These are phyloP conservation scores for Catharus fuscescens DNA, from an alignment of 2,113 vertebrate species.

Conservation along the genomic window DNA sequence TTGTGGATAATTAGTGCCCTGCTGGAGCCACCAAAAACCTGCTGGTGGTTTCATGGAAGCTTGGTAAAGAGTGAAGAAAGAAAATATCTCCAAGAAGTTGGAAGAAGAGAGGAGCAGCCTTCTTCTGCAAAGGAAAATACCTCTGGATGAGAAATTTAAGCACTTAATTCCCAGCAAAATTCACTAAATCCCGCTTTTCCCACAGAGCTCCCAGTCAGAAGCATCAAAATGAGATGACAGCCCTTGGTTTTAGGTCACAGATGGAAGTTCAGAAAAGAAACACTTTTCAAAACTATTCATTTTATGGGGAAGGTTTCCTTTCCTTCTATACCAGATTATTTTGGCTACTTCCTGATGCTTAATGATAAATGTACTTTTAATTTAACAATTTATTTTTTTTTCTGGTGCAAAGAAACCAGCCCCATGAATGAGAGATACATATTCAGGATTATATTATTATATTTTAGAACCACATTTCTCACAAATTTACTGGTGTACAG, in stretches of 20 bases:
- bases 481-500: neutral
- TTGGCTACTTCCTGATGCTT: neutral
- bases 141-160: neutral
- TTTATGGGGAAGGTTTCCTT: neutral
- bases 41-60: neutral
- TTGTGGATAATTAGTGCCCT: neutral
- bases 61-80: neutral
- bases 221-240: neutral
- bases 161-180: neutral
- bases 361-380: neutral
- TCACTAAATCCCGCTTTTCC: neutral
- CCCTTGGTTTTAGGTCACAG: neutral
- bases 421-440: neutral
- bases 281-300: neutral
- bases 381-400: neutral
- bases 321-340: neutral
- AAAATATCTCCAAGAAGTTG: neutral
- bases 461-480: neutral
- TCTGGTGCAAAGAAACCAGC: neutral
- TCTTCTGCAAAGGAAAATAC: neutral
- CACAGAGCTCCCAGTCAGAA: fast-evolving
- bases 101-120: neutral
- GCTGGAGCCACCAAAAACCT: neutral
- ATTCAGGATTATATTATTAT: neutral
- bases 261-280: neutral